Evolutionary conservation across 1,140 invertebrate species (phyloP).

Genomic region (Cecropterus lyciades): DNA sequence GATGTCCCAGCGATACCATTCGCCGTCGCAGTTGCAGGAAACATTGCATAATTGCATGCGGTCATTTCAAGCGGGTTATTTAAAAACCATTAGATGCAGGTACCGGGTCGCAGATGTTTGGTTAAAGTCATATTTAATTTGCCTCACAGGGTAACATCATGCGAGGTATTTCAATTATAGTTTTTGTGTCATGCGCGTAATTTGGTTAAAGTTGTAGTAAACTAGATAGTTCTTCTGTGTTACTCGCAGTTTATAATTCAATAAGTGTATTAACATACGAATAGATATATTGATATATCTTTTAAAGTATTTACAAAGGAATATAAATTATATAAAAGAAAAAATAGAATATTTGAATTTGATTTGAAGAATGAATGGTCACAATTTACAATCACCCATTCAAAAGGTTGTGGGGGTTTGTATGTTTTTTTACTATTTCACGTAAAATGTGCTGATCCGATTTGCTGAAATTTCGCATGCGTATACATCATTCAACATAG

Average conservation of each 20-base stretch:
- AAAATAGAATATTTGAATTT: no score
- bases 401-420: no score
- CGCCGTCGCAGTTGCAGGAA: conserved; percentile 19
- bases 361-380: no score
- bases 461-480: no score
- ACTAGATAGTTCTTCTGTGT: neutral
- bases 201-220: neutral
- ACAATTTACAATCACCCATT: no score
- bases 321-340: no score
- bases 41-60: conserved; percentile 28
- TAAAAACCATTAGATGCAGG: conserved; percentile 27
- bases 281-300: no score
- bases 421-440: no score
- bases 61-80: conserved; percentile 30
- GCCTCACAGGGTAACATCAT: neutral
- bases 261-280: neutral
- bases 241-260: neutral
- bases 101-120: conserved; percentile 12
- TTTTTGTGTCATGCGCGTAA: neutral
- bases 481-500: no score
- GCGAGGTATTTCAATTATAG: conserved; percentile 4
- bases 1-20: conserved; percentile 19
- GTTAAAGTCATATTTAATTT: conserved; percentile 6
- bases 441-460: no score
- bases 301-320: no score